Evolutionary conservation across 30 jellyfish, hydroid and myxozoan genomes (phyloP), one percentile per base, ranked within the genome.

Genomic region (Aurelia aurita): DNA sequence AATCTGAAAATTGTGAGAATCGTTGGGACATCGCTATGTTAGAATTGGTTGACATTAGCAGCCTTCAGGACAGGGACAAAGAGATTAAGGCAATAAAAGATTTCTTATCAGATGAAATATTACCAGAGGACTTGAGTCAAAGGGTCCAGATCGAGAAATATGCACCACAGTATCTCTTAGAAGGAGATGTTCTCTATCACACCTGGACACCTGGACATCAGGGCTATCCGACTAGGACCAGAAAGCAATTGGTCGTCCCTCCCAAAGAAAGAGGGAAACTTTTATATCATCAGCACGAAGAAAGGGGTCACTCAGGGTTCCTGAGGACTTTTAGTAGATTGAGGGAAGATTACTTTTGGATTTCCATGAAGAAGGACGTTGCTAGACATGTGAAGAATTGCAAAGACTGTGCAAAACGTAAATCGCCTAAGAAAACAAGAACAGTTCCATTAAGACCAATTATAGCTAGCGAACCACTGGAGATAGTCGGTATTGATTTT

Each of bases 201-300:
- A 12, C 35, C 5, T 84, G 74, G 81, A 60, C 55, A 22, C 80
- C 93, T 3, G 20, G 20, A 31, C 20, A 25, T 10, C 5, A 68
- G 34, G 79, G 79, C 21, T 29, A 54, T 26, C 34, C 23, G 20
- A 22, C 90, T 58, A 72, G 58, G n/a, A 43, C 58, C 21, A 69
- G 80, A 32, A 59, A 31, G 54, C 89, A 84, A 51, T 49, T 84
- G 51, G 93, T 43, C 16, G 88, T 84, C 2, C 93, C 93, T 20
- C 21, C 27, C 31, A 22, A 21, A 43, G 75, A 55, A 34, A 27
- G 70, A 66, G 87, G 79, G 25, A 47, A 84, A 68, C 73, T 84
- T 8, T 34, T 76, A 25, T 21, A 51, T 57, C 77, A 47, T 47
- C 23, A 29, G 59, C 87, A 76, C 31, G 79, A 76, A 25, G 68